Base-by-base conservation (phyloP, 37 sponge, comb jelly and placozoan genomes). In the Aphrocallistes beatrix region DNA sequence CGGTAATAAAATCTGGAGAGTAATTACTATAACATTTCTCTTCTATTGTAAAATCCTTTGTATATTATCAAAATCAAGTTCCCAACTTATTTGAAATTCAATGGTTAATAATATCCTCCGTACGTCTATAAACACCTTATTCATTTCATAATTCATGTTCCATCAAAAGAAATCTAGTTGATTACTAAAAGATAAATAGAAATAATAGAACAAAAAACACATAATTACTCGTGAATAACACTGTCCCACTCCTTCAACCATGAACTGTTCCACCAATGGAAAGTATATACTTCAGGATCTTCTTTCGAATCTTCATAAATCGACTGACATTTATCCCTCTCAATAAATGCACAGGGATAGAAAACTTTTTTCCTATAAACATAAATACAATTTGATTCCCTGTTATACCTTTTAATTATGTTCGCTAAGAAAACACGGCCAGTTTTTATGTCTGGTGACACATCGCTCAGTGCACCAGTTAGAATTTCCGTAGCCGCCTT, bases 351-450 rank as follows among this genome's bases (percentile, higher is more conserved):
- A 13, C 75, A 60, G 1, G 75, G 75, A 60, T 60, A 60, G 34
- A 60, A 60, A 8, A 60, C 75, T 60, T 60, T 60, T 30, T 60
- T 60, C 21, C 75, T 60, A 13, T 60, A 60, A 1, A 60, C 75
- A 60, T 60, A 60, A 28, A 60, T 60, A 60, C 75, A 60, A 28
- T 60, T 28, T 19, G 10, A 19, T 19, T 6, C n/a, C n/a, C 28
- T 60, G n/a, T 60, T 60, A 60, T 60, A 60, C 21, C n/a, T 60
- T 19, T 60, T 60, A 60, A 60, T 60, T 32, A 60, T 60, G n/a
- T 60, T 60, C 6, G 75, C 75, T 60, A 60, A 30, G 34, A 60
- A 60, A 3, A 60, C 75, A 19, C 75, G 75, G 6, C 75, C 75
- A 25, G 75, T 60, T 60, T 13, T 60, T 8, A 60, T 60, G n/a